Conservation (phyloP, 1,140 invertebrate species). For the Wiebesia pumilae region DNA sequence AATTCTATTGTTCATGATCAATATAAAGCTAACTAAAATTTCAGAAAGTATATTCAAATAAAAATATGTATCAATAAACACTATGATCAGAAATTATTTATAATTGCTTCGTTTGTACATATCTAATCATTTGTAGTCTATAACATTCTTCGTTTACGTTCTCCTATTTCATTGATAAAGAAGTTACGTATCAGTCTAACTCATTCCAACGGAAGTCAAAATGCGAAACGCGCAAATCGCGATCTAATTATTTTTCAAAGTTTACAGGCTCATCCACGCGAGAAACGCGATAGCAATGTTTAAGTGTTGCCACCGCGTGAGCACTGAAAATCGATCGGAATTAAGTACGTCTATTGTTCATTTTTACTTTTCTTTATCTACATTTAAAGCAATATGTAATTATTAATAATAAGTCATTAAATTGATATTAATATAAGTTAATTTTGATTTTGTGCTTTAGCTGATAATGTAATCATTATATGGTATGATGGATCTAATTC, state of each 20-base stretch:
- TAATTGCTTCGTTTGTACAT: neutral
- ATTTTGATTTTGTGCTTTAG: neutral
- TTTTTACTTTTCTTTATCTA: neutral
- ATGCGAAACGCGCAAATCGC: conserved; percentile 48
- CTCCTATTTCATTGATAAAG: conserved; percentile 3
- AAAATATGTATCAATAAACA: neutral
- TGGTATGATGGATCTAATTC: too few species aligned
- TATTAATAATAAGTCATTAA: too few species aligned
- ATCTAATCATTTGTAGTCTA: neutral
- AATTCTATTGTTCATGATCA: too few species aligned
- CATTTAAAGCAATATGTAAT: too few species aligned
- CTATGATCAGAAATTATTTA: neutral
- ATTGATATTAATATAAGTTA: too few species aligned
- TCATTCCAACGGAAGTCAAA: conserved; percentile 37
- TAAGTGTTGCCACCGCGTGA: neutral
- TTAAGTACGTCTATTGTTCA: conserved; percentile 43
- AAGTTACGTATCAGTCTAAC: neutral
- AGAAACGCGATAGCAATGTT: conserved; percentile 41
- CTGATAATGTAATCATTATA: too few species aligned
- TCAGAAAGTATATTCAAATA: neutral
- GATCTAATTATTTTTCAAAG: conserved; percentile 39
- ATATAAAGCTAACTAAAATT: neutral
- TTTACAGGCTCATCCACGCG: neutral
- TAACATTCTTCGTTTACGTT: neutral
- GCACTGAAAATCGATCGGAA: conserved; percentile 58